These are phyloP conservation scores for Heterochromis multidens DNA, from an alignment of 2,113 vertebrate species.

Conservation along the genomic window DNA sequence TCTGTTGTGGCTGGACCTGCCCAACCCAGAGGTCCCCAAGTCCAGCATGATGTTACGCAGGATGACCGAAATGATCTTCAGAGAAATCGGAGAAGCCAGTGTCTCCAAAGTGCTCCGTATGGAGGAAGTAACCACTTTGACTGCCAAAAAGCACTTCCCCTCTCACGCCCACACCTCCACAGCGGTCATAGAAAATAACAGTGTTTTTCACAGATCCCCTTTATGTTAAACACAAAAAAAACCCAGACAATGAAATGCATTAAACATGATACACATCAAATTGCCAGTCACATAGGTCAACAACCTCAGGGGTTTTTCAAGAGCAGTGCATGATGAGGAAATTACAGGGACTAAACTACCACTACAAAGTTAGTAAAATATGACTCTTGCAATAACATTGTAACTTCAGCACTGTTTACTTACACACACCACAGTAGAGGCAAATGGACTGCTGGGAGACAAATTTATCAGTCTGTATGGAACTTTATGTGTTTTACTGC, in stretches of 20 bases:
- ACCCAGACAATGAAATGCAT: slow-evolving; percentile 49
- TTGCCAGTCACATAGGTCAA: slow-evolving; percentile 46
- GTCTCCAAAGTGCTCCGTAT: slow-evolving; percentile 27
- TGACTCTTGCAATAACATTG: slow-evolving; percentile 11
- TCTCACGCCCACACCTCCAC: slow-evolving; percentile 58
- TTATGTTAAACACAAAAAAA: slow-evolving; percentile 43
- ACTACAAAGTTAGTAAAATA: slow-evolving; percentile 34
- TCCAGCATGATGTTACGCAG: slow-evolving; percentile 26
- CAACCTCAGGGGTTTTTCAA: slow-evolving; percentile 11
- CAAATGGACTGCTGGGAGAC: slow-evolving; percentile 17
- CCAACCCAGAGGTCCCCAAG: slow-evolving; percentile 31
- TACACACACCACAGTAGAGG: background rate
- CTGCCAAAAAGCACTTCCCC: slow-evolving; percentile 59
- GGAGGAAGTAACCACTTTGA: slow-evolving; percentile 51
- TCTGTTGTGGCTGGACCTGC: slow-evolving; percentile 61
- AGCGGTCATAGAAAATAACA: slow-evolving; percentile 50
- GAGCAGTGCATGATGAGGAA: slow-evolving; percentile 19
- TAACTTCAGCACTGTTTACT: slow-evolving; percentile 19
- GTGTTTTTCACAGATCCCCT: slow-evolving; percentile 34
- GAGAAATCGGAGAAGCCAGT: slow-evolving; percentile 24
- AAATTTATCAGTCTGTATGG: slow-evolving; percentile 23
- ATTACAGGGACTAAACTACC: slow-evolving; percentile 47
- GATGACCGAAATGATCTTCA: slow-evolving; percentile 11
- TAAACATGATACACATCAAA: slow-evolving; percentile 52
- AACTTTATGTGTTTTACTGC: background rate